Conservation (phyloP, 2,888 invertebrate species). For the Cheilosia urbana region DNA sequence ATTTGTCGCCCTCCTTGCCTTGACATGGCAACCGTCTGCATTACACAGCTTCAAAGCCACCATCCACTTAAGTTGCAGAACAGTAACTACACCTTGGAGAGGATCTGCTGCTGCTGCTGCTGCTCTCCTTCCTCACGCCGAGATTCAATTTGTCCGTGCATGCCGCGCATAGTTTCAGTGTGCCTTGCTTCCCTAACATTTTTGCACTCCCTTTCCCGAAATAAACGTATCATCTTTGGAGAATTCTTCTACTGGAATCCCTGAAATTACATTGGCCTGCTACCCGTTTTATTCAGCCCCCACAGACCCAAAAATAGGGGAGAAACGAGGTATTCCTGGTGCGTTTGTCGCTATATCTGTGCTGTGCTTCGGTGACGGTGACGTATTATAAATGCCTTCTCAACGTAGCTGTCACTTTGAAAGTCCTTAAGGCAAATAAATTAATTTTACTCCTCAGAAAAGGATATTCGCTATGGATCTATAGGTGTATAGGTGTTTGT, state of each 20-base stretch:
- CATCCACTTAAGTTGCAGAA: constrained; percentile 12
- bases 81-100: constrained; percentile 44
- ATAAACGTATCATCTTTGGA: constrained; percentile 53
- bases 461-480: constrained; percentile 20
- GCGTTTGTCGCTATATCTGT: constrained; percentile 37
- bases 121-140: constrained; percentile 3
- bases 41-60: constrained; percentile 36
- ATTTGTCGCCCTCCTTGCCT: constrained; percentile 47
- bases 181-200: constrained; percentile 26
- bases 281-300: neutral
- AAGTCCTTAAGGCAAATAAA: constrained; percentile 73
- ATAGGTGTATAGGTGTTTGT: neutral
- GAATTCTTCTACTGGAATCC: constrained; percentile 53
- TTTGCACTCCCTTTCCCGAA: neutral
- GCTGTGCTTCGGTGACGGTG: constrained; percentile 52
- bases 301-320: constrained; percentile 5
- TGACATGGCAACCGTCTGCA: constrained; percentile 49
- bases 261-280: constrained; percentile 35
- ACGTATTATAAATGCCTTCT: constrained; percentile 70
- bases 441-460: constrained; percentile 68
- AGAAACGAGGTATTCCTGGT: constrained; percentile 49
- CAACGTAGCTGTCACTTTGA: constrained; percentile 70
- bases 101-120: constrained; percentile 7
- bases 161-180: constrained; percentile 57
- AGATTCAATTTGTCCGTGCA: constrained; percentile 65